Conservation (phyloP, 2,888 invertebrate species). For the Pristionchus maxplancki region DNA sequence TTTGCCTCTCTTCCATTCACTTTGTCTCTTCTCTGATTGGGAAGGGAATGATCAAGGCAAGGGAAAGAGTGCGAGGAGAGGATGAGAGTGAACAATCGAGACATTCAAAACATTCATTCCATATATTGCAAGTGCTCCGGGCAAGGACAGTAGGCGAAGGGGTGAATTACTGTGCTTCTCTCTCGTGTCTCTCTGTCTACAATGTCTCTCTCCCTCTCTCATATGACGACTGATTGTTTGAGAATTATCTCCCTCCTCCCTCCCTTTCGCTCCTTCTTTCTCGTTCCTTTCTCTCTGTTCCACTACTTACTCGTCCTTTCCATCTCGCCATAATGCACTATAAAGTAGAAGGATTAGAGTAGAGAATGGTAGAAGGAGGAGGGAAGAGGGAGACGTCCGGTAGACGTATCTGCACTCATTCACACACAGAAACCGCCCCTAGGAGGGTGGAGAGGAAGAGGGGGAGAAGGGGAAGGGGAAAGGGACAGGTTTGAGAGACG, state of each 20-base stretch:
- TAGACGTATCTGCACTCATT: slow-evolving; percentile 1
- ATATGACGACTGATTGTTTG: slow-evolving; percentile 5
- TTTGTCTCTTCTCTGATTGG: slow-evolving; percentile 15
- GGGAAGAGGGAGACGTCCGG: background rate
- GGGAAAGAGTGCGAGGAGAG: background rate
- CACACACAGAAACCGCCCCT: slow-evolving; percentile 24
- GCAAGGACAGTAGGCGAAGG: background rate
- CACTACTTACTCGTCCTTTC: slow-evolving; percentile 7
- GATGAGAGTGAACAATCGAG: background rate
- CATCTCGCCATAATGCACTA: slow-evolving; percentile 13
- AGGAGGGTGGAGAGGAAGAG: background rate
- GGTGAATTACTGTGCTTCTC: background rate
- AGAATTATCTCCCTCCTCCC: background rate
- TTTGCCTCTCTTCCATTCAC: background rate
- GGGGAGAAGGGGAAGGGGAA: background rate
- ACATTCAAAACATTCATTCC: slow-evolving; percentile 2
- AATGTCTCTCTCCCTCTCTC: background rate
- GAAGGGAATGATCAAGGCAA: slow-evolving; percentile 22
- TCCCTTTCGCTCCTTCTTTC: background rate
- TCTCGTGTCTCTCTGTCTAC: slow-evolving; percentile 6
- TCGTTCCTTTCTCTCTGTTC: background rate
- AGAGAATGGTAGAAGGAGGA: background rate
- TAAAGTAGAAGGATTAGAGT: slow-evolving; percentile 4
- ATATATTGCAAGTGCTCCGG: background rate
- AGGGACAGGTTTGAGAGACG: slow-evolving; percentile 26